phyloP scores from a whole-genome alignment of 2,113 vertebrate genomes.

The Pseudorectes ferrugineus region DNA sequence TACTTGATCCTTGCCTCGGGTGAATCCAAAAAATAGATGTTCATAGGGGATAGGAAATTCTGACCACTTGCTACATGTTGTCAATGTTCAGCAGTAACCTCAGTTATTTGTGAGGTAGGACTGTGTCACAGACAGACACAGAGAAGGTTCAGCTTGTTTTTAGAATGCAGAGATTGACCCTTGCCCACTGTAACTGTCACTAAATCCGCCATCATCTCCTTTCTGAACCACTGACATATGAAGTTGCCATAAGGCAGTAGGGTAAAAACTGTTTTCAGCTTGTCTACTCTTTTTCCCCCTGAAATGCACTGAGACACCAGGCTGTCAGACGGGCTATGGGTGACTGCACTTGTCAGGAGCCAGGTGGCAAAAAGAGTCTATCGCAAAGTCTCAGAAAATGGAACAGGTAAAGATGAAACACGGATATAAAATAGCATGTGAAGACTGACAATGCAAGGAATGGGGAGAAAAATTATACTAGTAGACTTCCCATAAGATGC shows the following conservation, averaged over 20 bases:
- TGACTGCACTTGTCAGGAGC: background rate
- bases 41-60: background rate
- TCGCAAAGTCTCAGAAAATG: background rate
- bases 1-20: accelerated
- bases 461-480: background rate
- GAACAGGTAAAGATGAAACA: background rate
- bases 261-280: background rate
- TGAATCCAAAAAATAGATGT: background rate
- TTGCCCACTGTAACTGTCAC: background rate
- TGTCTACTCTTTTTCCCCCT: background rate
- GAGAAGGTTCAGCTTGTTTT: background rate
- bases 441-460: background rate
- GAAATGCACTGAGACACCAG: background rate
- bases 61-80: background rate
- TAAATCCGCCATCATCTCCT: background rate
- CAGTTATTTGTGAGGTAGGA: background rate
- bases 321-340: background rate
- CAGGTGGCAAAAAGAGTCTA: background rate
- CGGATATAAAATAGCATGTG: background rate
- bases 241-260: background rate
- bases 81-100: background rate
- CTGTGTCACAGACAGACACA: background rate
- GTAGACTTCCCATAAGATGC: background rate
- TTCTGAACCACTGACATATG: background rate
- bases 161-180: background rate